A percentile compares a stretch with the other conserved stretches of the same genome.
Conservation (phyloP, 2,113 vertebrate genomes). For the Gnathonemus echidnorhynchus region DNA sequence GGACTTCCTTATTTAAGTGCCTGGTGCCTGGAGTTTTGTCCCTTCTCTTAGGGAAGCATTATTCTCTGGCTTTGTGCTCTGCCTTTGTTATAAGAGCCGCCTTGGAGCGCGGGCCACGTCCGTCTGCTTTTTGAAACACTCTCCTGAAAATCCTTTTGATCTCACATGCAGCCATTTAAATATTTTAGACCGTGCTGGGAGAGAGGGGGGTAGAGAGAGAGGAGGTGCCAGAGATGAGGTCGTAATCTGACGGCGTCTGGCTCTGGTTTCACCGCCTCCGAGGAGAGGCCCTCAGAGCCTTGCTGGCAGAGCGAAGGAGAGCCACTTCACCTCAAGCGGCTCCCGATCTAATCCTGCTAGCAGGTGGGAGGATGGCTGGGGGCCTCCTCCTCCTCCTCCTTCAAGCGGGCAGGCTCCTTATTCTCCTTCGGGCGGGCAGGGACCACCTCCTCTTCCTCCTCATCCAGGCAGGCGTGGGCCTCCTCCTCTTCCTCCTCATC, state of each 20-base stretch:
- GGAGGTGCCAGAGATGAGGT: conserved; percentile 52
- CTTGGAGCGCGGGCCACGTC: conserved; percentile 46
- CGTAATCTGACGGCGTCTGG: conserved; percentile 47
- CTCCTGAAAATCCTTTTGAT: conserved; percentile 55
- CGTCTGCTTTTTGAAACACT: conserved; percentile 37
- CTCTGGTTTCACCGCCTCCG: not conserved
- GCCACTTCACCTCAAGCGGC: not conserved
- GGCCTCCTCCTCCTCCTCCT: not conserved
- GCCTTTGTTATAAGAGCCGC: conserved; percentile 48
- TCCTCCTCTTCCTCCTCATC: no score
- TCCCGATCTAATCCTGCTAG: not conserved
- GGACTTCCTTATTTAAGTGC: conserved; percentile 48
- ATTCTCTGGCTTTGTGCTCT: conserved; percentile 42
- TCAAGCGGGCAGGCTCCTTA: not conserved
- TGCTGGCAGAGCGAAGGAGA: not conserved
- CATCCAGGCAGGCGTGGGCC: no score
- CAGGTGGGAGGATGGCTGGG: not conserved
- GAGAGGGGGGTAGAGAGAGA: not conserved
- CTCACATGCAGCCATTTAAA: conserved; percentile 55
- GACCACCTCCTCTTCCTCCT: no score
- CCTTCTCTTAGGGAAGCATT: conserved; percentile 30
- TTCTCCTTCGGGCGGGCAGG: not conserved
- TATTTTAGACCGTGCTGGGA: conserved; percentile 49
- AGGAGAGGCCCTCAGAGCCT: not conserved
- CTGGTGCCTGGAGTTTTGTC: conserved; percentile 31